A percentile compares a stretch with the other conserved stretches of the same genome.
Conservation (phyloP, 1,140 invertebrate genomes). For the Eciton burchellii region DNA sequence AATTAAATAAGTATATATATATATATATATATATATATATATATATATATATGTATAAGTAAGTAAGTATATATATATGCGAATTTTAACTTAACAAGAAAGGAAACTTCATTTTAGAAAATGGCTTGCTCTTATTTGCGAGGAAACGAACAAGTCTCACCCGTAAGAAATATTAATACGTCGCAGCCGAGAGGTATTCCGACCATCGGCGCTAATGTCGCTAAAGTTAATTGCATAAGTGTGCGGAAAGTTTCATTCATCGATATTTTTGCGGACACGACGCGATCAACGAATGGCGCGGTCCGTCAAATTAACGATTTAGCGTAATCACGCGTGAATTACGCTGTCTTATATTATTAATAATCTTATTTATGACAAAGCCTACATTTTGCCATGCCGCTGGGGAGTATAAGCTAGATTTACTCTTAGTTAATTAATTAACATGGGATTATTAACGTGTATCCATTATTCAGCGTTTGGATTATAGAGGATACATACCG, state of each 20-base stretch:
- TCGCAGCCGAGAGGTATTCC: neutral
- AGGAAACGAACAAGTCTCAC: conserved; percentile 28
- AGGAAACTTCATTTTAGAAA: conserved; percentile 33
- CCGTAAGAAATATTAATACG: conserved; percentile 10
- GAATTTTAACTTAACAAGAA: conserved; percentile 41
- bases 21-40: conserved; percentile 1
- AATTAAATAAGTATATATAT: conserved; percentile 56
- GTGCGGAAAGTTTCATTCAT: neutral
- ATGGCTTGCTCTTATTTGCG: conserved; percentile 23
- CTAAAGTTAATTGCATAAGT: neutral
- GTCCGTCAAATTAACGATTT: neutral
- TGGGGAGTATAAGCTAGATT: conserved; percentile 32
- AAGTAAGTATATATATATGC: conserved; percentile 19
- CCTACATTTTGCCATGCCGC: conserved; percentile 9
- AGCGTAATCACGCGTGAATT: no score
- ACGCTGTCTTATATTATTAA: no score
- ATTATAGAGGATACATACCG: conserved; percentile 43
- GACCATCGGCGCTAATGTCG: neutral
- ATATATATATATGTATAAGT: neutral
- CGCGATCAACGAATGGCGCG: neutral
- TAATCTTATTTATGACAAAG: conserved; percentile 5
- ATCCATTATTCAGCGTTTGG: conserved; percentile 55
- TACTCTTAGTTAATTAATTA: conserved; percentile 53
- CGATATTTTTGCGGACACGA: neutral
- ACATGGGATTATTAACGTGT: conserved; percentile 41